Conservation (phyloP, 2,113 vertebrate genomes). For the Riparia riparia region DNA sequence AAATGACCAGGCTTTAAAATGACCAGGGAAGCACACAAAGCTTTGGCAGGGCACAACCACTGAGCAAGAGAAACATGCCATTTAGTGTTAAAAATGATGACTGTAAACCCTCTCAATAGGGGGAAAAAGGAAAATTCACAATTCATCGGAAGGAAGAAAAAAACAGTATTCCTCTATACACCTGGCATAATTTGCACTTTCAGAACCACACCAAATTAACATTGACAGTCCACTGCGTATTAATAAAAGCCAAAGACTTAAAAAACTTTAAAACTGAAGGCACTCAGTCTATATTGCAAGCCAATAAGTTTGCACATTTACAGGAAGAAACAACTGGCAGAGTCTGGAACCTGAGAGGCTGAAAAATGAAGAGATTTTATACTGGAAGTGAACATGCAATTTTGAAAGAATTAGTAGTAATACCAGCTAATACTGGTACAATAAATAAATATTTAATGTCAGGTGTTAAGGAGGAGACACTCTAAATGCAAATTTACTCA, state of each 20-base stretch:
- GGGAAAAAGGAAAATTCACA: not conserved
- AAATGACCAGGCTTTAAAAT: conserved; percentile 48
- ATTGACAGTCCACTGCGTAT: not conserved
- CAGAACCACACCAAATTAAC: not conserved
- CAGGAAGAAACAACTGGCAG: not conserved
- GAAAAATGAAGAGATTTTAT: not conserved
- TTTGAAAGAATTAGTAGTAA: not conserved
- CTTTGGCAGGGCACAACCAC: conserved; percentile 29
- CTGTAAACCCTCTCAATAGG: not conserved
- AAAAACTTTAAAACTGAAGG: not conserved
- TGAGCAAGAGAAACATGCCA: conserved; percentile 26
- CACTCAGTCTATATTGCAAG: not conserved
- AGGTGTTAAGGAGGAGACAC: not conserved
- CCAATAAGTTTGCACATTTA: not conserved
- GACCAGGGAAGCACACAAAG: conserved; percentile 35
- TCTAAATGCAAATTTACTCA: not conserved
- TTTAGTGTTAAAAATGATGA: conserved; percentile 28
- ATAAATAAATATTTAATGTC: not conserved
- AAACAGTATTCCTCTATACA: not conserved
- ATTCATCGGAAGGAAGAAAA: not conserved
- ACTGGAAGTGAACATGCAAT: not conserved
- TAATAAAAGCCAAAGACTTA: not conserved
- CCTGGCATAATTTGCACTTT: not conserved
- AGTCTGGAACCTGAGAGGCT: not conserved
- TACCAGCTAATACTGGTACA: not conserved